Conservation (phyloP, 2,797 vertebrate species). For the Aselliscus stoliczkanus region DNA sequence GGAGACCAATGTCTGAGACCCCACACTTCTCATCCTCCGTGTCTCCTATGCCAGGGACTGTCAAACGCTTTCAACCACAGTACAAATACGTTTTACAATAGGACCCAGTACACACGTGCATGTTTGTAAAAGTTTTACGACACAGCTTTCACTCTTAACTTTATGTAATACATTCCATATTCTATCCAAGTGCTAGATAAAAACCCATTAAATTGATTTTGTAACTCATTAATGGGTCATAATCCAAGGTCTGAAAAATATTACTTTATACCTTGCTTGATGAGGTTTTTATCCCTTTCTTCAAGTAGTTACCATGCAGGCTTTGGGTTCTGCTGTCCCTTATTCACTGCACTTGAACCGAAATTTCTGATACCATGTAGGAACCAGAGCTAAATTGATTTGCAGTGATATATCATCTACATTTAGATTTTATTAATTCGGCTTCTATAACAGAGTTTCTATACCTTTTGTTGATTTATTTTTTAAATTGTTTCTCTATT, state of each 20-base stretch:
- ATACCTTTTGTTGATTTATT: background rate
- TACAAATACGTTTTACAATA: background rate
- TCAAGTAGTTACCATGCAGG: background rate
- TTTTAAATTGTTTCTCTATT: background rate
- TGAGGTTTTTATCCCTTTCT: background rate
- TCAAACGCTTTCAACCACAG: background rate
- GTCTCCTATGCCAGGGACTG: background rate
- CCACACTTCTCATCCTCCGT: background rate
- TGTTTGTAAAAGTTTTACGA: background rate
- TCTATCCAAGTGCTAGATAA: background rate
- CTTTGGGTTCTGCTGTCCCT: background rate
- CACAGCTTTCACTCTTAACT: background rate
- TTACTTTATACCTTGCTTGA: background rate
- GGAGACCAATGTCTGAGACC: rapidly evolving
- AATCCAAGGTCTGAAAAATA: background rate
- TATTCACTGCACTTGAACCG: background rate
- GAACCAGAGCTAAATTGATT: background rate
- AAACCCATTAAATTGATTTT: background rate
- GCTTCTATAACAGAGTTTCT: background rate
- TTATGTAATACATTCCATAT: background rate
- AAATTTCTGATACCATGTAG: background rate
- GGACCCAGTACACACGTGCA: background rate
- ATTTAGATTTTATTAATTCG: background rate
- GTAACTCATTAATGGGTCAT: background rate
- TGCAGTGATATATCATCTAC: background rate